Evolutionary conservation across 2,888 invertebrate species (phyloP).

Genomic region (Pammene aurita): DNA sequence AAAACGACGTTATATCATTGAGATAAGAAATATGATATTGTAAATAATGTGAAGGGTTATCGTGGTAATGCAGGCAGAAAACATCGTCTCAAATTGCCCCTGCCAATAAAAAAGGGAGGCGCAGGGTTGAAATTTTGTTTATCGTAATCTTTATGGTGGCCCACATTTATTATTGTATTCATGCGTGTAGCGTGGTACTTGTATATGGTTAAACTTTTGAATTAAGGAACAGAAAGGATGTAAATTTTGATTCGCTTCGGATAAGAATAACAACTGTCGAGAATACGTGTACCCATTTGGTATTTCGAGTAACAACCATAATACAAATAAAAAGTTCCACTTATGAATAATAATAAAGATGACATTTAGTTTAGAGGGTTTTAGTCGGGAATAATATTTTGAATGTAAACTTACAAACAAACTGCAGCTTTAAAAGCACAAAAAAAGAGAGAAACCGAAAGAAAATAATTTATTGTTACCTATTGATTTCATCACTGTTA

Average conservation of each 20-base stretch:
- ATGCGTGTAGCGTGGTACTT: constrained; percentile 75
- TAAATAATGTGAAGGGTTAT: constrained; percentile 45
- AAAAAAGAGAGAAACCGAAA: no score
- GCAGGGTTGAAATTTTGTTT: constrained; percentile 79
- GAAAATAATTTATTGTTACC: no score
- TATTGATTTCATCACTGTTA: no score
- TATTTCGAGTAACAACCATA: neutral
- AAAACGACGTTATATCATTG: constrained; percentile 47
- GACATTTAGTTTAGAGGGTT: neutral
- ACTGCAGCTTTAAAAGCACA: no score
- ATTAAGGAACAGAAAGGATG: constrained; percentile 55
- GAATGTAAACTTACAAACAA: no score
- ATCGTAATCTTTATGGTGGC: constrained; percentile 81
- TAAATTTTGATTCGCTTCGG: constrained; percentile 47
- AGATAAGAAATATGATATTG: constrained; percentile 44
- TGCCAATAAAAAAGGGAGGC: constrained; percentile 80
- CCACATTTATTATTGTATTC: constrained; percentile 76
- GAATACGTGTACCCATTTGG: neutral
- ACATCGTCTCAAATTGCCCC: constrained; percentile 81
- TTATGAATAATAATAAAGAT: neutral
- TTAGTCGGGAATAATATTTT: no score
- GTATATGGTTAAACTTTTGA: constrained; percentile 72
- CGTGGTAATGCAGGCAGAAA: constrained; percentile 68
- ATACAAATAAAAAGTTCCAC: neutral
- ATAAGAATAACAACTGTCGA: constrained; percentile 26